Percentiles rank a stretch among this genome's conserved stretches.
These are phyloP conservation scores for Boloria selene DNA, from an alignment of 2,888 invertebrate species.

Conservation along the genomic window DNA sequence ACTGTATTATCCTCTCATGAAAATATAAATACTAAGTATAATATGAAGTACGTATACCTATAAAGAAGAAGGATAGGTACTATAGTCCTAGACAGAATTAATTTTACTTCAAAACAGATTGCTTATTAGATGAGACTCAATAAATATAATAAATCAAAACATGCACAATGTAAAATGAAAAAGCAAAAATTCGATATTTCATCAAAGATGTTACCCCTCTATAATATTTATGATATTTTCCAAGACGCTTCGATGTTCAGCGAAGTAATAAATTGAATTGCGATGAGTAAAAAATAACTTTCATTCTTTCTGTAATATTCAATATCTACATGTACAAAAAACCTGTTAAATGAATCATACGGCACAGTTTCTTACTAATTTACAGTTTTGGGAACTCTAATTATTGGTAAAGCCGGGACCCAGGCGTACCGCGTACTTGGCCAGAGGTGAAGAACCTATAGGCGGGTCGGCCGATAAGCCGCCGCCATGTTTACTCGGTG, in stretches of 20 bases:
- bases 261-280: slow-evolving; percentile 35
- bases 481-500: slow-evolving; percentile 62
- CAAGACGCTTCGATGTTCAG: slow-evolving; percentile 27
- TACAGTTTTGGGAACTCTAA: slow-evolving; percentile 12
- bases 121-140: not conserved
- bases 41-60: too few relatives aligned
- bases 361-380: not conserved
- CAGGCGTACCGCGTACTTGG: slow-evolving; percentile 47
- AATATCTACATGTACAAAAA: not conserved
- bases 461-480: slow-evolving; percentile 62
- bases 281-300: slow-evolving; percentile 21
- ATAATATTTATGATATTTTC: slow-evolving; percentile 24
- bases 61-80: too few relatives aligned
- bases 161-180: slow-evolving; percentile 8
- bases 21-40: too few relatives aligned
- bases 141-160: slow-evolving; percentile 5
- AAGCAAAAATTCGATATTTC: slow-evolving; percentile 19
- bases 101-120: too few relatives aligned
- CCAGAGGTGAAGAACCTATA: slow-evolving; percentile 68
- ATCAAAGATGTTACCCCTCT: slow-evolving; percentile 17
- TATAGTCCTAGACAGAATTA: too few relatives aligned
- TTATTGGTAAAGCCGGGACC: slow-evolving; percentile 34
- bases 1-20: too few relatives aligned
- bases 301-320: slow-evolving; percentile 3
- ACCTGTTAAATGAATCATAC: not conserved